Base-by-base conservation (phyloP, 1,140 invertebrate genomes). In the Microplitis demolitor region DNA sequence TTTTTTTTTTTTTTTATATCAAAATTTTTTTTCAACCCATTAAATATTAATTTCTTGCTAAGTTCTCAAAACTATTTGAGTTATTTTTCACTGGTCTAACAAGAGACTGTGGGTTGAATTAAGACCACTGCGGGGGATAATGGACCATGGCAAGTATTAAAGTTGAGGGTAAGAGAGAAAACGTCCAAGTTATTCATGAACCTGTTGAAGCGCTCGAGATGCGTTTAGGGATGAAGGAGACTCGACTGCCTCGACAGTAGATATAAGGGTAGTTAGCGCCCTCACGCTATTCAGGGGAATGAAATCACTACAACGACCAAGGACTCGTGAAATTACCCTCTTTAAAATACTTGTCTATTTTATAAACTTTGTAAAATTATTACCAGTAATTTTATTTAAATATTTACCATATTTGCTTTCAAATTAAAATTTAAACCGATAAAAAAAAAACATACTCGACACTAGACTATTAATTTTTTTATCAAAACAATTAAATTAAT, bases 201-300 rank as follows among this genome's bases (percentile, higher is more conserved):
- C 85, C 85, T 86, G 86, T 87, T 87, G 86, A 86, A 82, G 85
- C 84, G 83, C 82, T 80, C 78, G 79, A 83, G 85, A 86, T 85
- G 79, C 82, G 79, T 85, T 87, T 87, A 87, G 84, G 79, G 80
- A 66, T 50, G 78, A 76, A 76, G 72, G 70, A 60, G 62, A 62
- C 71, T 72, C 72, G 77, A 77, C 71, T 72, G 70, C 73, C 76
- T 71, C 56, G 73, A 66, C 66, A 80, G 74, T 78, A 81, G 78
- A 79, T 83, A 82, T 76, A 82, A 84, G 81, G 82, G 83, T 79
- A 85, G 84, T 84, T 84, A 80, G 78, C 80, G 77, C 77, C 82
- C 81, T 78, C 78, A 74, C 76, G 72, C 68, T 77, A 76, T 79
- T 75, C 76, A 76, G 77, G 78, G 77, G 77, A 56, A 78, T 77